These are phyloP conservation scores for Hafferia zeledoni DNA, from an alignment of 2,797 vertebrate genomes.

Conservation along the genomic window DNA sequence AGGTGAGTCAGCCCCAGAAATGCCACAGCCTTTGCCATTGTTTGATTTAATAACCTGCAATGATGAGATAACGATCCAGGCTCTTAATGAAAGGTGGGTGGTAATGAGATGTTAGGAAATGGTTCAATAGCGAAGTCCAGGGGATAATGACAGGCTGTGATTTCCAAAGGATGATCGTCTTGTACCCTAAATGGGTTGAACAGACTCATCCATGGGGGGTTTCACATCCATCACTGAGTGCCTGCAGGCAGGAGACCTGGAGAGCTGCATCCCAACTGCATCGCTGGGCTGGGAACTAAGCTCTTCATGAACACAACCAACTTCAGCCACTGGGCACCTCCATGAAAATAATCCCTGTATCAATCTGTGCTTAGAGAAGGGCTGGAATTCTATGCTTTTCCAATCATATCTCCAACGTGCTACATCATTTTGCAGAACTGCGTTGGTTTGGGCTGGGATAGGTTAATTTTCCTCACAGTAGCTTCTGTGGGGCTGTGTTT, in stretches of 20 bases:
- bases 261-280: background rate
- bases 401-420: no score
- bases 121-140: background rate
- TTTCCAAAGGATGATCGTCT: background rate
- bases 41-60: slow-evolving; percentile 50
- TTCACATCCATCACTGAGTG: background rate
- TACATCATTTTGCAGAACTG: background rate
- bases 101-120: slow-evolving; percentile 43
- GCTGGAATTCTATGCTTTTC: background rate
- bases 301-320: fast-evolving
- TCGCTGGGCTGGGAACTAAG: background rate
- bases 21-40: slow-evolving; percentile 39
- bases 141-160: slow-evolving; percentile 24
- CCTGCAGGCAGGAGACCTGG: background rate
- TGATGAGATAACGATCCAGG: slow-evolving; percentile 40
- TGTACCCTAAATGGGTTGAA: background rate
- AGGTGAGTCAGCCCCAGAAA: slow-evolving; percentile 37
- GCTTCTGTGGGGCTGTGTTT: background rate
- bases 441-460: background rate
- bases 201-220: fast-evolving
- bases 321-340: background rate
- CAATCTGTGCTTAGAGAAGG: background rate
- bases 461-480: background rate
- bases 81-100: slow-evolving; percentile 41
- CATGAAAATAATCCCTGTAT: background rate